A percentile compares a stretch with the other conserved stretches of the same genome.
phyloP scores from a whole-genome alignment of 2,888 invertebrate species.

The Eupithecia dodoneata region DNA sequence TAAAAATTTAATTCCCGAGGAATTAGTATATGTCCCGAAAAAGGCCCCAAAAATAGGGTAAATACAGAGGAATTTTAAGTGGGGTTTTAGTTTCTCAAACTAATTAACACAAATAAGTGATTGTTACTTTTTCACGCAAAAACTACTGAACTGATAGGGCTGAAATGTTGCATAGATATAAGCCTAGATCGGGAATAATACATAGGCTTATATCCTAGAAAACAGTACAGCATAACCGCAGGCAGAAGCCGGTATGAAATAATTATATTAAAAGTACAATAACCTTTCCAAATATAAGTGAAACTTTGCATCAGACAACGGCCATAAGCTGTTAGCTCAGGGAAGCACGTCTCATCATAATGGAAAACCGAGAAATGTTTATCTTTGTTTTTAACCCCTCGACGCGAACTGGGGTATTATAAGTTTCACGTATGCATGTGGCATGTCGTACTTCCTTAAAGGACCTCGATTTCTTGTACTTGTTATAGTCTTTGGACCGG shows the following conservation, averaged over 20 bases:
- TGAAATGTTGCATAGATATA: background rate
- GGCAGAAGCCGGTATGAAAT: background rate
- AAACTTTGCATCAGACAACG: slow-evolving; percentile 5
- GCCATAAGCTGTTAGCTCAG: background rate
- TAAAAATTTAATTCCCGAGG: too few species aligned
- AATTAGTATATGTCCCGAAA: too few species aligned
- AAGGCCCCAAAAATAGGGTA: too few species aligned
- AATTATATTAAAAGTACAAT: background rate
- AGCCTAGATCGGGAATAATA: background rate
- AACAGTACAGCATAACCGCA: background rate
- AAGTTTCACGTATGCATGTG: background rate
- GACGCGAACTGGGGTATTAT: background rate
- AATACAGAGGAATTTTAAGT: too few species aligned
- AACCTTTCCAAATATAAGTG: background rate
- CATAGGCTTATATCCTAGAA: background rate
- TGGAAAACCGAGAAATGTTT: background rate
- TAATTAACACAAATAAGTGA: too few species aligned
- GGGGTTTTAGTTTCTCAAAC: too few species aligned
- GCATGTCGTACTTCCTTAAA: background rate
- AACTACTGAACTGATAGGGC: background rate
- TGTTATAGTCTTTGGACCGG: too few species aligned
- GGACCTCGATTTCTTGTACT: too few species aligned
- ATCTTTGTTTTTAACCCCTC: slow-evolving; percentile 4
- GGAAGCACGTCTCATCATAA: slow-evolving; percentile 6
- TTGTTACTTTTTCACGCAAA: background rate